Base-by-base conservation (phyloP, 2,113 vertebrate species). In the Romanogobio albipinnatus region DNA sequence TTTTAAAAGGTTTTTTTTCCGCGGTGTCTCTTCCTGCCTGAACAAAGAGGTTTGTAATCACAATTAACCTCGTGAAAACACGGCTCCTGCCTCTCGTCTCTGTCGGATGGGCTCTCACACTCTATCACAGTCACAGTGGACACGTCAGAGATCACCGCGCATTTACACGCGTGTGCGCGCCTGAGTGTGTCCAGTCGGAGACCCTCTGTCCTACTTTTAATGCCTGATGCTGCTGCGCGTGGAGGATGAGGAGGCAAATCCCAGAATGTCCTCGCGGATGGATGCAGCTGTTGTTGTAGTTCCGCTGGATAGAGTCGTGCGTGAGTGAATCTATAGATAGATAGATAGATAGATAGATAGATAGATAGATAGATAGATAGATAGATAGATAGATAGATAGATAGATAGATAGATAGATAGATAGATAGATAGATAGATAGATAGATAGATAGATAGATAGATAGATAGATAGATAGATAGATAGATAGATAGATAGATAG, bases 221-320 rank as follows among this genome's bases (percentile, higher is more conserved):
- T 62, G 39, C 84, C 88, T 19, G 82, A 81, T 82, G 90, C 87
- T 89, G 88, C 88, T 88, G 83, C 45, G 61, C n/a, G 47, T 19
- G 84, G 77, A 88, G 81, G 85, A 76, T 90, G 90, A 89, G 82
- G 83, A 88, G 94, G 95, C 95, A 94, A 95, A 95, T 95, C 95
- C 95, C 95, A 95, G 92, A 94, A 95, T 96, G 95, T 95, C 91
- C 94, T 88, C 87, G 90, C 92, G 91, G 94, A 95, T 93, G 94
- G 94, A 95, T 95, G 94, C 93, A 94, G 94, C 92, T 89, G 93
- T 90, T 78, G 45, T 84, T 39, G 36, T 85, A 45, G 19, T 24
- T 86, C 82, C 33, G 62, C 43, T 29, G 68, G 24, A 70, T 70
- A 81, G 78, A 68, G 17, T 36, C 17, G 19, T 79, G 56, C 49